Conservation (phyloP, 2,888 invertebrate species). For the Trissolcus brochymenae region DNA sequence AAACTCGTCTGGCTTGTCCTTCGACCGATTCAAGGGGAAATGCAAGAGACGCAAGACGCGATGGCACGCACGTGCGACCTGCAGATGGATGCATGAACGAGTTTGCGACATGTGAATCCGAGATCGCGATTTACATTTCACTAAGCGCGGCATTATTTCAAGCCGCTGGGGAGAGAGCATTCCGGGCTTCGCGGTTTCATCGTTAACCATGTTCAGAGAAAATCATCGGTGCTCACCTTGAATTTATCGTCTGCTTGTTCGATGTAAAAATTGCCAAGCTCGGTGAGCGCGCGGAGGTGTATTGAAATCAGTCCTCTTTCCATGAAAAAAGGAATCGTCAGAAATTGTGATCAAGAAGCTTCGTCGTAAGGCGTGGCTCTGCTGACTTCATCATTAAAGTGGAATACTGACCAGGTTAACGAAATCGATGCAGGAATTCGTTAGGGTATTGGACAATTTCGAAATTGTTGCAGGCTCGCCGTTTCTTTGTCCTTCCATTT, state of each 20-base stretch:
- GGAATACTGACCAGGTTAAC: conserved; percentile 14
- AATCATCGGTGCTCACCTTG: conserved; percentile 44
- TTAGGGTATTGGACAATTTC: conserved; percentile 15
- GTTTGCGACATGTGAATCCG: conserved; percentile 52
- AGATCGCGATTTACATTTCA: conserved; percentile 56
- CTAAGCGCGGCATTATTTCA: conserved; percentile 48
- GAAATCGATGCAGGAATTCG: not conserved
- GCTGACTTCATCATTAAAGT: conserved; percentile 22
- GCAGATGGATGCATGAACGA: conserved; percentile 53
- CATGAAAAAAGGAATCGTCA: conserved; percentile 22
- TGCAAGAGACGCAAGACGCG: conserved; percentile 53
- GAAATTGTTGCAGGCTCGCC: not conserved
- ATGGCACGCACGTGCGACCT: conserved; percentile 57
- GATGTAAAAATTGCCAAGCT: conserved; percentile 26
- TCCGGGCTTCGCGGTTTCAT: conserved; percentile 31
- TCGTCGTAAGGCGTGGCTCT: conserved; percentile 8
- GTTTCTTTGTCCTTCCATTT: no score
- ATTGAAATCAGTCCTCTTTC: conserved; percentile 18
- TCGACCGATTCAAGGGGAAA: conserved; percentile 46
- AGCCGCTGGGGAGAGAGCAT: conserved; percentile 27
- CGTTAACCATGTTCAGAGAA: conserved; percentile 50
- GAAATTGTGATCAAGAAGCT: conserved; percentile 21
- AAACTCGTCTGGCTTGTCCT: conserved; percentile 57
- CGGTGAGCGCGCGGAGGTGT: conserved; percentile 17
- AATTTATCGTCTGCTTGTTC: conserved; percentile 43